Base-by-base conservation (phyloP, 2,113 vertebrate genomes). In the Cyanoderma ruficeps region DNA sequence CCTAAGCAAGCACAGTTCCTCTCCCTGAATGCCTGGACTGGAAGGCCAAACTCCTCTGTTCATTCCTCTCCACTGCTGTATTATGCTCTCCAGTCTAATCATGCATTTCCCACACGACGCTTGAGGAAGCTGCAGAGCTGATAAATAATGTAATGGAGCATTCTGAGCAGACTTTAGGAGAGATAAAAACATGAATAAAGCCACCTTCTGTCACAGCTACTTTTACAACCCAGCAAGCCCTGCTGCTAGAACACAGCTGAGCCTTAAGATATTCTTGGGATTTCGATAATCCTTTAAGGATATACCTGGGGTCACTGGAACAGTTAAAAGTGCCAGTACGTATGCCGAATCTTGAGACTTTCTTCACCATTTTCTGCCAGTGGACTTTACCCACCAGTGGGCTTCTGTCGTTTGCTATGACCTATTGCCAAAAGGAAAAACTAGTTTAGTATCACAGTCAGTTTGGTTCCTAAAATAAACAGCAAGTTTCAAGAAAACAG, bases 311-410 rank as follows among this genome's bases (percentile, higher is more conserved):
- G 91, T 99, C 99, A 97, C 97, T 98, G 74, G 99, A 99, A 94
- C 99, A 99, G 98, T 99, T 99, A 70, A 99, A 99, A 70, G 98
- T 99, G 95, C 99, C 99, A 33, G 99, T 99, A 80, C 99, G 98
- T 96, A 99, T 99, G 84, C 99, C 99, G 77, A 99, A 99, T 97
- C 98, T 98, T 35, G 99, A 99, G 10, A 99, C 99, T 92, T 99
- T 99, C 98, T 99, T 99, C 59, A 99, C 99, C 99, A 99, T 99
- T 97, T 99, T 99, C 88, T 98, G 98, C 99, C 99, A 99, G 96
- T 98, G 99, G 82, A 98, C 98, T 96, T 98, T 98, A 95, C 98
- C 98, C 93, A 99, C 98, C 87, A 99, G 97, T 21, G 99, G 99
- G 78, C 98, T 99, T 94, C 98, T 98, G 96, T 99, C 98, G 10